Evolutionary conservation across 2,888 invertebrate genomes (phyloP).

Genomic region (Hemaris fuciformis): DNA sequence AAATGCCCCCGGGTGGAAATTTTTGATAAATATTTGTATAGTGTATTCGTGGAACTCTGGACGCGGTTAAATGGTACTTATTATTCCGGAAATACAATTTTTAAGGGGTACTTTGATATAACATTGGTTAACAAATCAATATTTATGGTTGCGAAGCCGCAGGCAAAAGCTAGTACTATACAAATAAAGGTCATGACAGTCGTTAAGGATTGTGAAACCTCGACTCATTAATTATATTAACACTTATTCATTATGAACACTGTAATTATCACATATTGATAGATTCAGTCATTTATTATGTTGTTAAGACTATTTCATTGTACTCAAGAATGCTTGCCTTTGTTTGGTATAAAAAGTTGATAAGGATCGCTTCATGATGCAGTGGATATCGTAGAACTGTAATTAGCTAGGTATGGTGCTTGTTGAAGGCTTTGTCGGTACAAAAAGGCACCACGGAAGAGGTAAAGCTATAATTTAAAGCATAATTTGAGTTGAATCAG

Average conservation of each 20-base stretch:
- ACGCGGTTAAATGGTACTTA: too few species aligned
- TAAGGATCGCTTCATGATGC: neutral
- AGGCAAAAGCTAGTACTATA: too few species aligned
- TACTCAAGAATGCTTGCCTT: neutral
- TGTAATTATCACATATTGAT: neutral
- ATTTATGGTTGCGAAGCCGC: too few species aligned
- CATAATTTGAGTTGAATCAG: neutral
- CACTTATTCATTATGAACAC: neutral
- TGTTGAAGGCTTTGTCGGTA: neutral
- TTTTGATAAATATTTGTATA: too few species aligned
- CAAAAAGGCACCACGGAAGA: too few species aligned
- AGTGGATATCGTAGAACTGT: neutral
- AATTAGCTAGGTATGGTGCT: neutral
- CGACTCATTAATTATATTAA: slow-evolving; percentile 5
- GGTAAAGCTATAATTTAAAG: neutral
- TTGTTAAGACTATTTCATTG: neutral
- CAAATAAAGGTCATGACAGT: slow-evolving; percentile 6
- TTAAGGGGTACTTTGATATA: too few species aligned
- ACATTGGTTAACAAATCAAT: too few species aligned
- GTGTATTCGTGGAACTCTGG: too few species aligned
- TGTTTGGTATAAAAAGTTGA: neutral
- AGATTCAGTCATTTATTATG: neutral
- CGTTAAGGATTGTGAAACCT: slow-evolving; percentile 8
- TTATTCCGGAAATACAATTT: too few species aligned
- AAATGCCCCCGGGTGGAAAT: too few species aligned